phyloP scores from a whole-genome alignment of 2,888 invertebrate species.

The Cantharis rustica region DNA sequence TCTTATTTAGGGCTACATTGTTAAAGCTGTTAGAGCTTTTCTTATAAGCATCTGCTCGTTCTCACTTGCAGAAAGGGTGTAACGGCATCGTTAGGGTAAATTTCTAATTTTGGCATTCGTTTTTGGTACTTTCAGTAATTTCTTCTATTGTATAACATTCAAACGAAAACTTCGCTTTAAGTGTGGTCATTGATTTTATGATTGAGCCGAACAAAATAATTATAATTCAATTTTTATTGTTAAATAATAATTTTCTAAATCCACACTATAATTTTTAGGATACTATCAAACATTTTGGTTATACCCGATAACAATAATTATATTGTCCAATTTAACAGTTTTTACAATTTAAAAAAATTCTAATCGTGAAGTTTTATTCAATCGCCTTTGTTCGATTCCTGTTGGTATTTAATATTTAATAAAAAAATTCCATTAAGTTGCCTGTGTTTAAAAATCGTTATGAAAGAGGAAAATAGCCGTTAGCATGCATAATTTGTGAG shows the following conservation, averaged over 20 bases:
- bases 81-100: background rate
- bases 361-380: background rate
- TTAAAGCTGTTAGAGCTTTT: background rate
- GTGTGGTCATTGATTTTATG: background rate
- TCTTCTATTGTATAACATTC: background rate
- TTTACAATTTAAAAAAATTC: background rate
- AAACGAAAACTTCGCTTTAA: background rate
- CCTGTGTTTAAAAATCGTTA: background rate
- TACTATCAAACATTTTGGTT: background rate
- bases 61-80: background rate
- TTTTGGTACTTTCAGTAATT: background rate
- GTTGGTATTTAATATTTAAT: background rate
- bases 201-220: background rate
- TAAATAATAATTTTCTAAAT: background rate
- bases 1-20: background rate
- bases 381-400: background rate
- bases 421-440: background rate
- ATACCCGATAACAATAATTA: background rate
- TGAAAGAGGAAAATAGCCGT: background rate
- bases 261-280: background rate
- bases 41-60: background rate
- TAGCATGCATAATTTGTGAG: background rate
- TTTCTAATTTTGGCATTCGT: background rate
- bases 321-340: background rate
- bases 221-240: background rate